Percentiles rank a stretch among this genome's conserved stretches.
These are phyloP conservation scores for Sebastes cheni DNA, from an alignment of 2,797 vertebrate species.

Conservation along the genomic window DNA sequence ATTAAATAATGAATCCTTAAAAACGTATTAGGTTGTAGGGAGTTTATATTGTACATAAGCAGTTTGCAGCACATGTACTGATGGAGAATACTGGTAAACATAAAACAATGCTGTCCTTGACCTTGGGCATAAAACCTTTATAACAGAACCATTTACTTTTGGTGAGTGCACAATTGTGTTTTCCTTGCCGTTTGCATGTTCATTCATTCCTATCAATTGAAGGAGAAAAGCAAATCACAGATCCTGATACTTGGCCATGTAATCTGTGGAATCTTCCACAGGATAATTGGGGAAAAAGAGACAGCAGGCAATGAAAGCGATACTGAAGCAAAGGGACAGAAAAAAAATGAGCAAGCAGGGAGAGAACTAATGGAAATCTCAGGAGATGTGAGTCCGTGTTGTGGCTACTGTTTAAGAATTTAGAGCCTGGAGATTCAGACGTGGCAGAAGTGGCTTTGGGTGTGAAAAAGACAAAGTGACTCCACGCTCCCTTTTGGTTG, in stretches of 20 bases:
- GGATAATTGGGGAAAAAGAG: slow-evolving; percentile 51
- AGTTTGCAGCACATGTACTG: not conserved
- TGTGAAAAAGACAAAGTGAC: slow-evolving; percentile 10
- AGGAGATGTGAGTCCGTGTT: slow-evolving; percentile 32
- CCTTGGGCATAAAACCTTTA: not conserved
- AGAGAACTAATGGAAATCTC: slow-evolving; percentile 49
- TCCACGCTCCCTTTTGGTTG: not conserved
- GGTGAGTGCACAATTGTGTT: slow-evolving; percentile 15
- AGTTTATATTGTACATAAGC: slow-evolving; percentile 1
- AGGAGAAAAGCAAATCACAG: slow-evolving; percentile 54
- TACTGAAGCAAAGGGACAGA: slow-evolving; percentile 16
- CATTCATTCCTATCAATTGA: slow-evolving; percentile 61
- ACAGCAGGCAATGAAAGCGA: slow-evolving; percentile 13
- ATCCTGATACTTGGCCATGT: slow-evolving; percentile 49
- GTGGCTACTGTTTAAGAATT: slow-evolving; percentile 19
- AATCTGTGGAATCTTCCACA: slow-evolving; percentile 49
- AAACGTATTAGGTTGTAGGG: not conserved
- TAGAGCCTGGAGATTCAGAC: slow-evolving; percentile 26
- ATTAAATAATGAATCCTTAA: slow-evolving; percentile 11
- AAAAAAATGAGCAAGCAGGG: slow-evolving; percentile 23
- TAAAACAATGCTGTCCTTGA: not conserved
- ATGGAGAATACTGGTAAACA: slow-evolving; percentile 15
- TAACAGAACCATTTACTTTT: not conserved
- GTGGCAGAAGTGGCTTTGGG: slow-evolving; percentile 5
- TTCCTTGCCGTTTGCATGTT: slow-evolving; percentile 48